These are phyloP conservation scores for Habropoda laboriosa DNA, from an alignment of 1,140 invertebrate species.

Conservation along the genomic window DNA sequence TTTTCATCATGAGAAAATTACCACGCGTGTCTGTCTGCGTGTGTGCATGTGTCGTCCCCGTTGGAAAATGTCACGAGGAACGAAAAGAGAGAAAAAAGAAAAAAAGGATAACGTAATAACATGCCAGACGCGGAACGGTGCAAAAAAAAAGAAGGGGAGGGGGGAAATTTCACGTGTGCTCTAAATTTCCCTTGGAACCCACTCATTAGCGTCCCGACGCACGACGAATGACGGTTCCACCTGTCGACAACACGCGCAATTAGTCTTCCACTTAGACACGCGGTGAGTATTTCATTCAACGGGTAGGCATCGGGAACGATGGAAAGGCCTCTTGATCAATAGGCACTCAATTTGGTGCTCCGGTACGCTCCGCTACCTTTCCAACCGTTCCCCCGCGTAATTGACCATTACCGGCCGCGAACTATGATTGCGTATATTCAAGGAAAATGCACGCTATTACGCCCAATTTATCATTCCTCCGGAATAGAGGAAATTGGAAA, in stretches of 20 bases:
- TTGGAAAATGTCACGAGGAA: background rate
- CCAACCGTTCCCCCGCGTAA: conserved; percentile 46
- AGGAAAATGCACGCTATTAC: conserved; percentile 58
- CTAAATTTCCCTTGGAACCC: conserved; percentile 37
- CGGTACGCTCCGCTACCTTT: conserved; percentile 43
- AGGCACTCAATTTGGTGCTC: conserved; percentile 65
- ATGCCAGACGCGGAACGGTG: background rate
- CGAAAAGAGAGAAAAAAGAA: too few relatives aligned
- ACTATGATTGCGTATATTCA: conserved; percentile 49
- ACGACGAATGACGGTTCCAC: conserved; percentile 65
- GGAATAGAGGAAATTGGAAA: conserved; percentile 40
- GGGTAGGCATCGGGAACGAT: conserved; percentile 54
- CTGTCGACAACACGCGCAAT: conserved; percentile 63
- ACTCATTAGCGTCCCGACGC: conserved; percentile 55
- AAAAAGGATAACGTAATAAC: background rate
- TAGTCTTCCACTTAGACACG: conserved; percentile 66
- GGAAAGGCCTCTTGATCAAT: conserved; percentile 67
- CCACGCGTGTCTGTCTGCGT: too few relatives aligned
- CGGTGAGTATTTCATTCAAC: conserved; percentile 61
- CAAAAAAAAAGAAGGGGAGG: background rate
- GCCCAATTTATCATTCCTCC: conserved; percentile 56
- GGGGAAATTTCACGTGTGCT: background rate
- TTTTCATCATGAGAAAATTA: conserved; percentile 18
- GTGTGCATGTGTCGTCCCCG: too few relatives aligned
- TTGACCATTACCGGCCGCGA: conserved; percentile 54